Evolutionary conservation across 2,113 vertebrate genomes (phyloP), one percentile per base, ranked within the genome.

Genomic region (Leuciscus idus): DNA sequence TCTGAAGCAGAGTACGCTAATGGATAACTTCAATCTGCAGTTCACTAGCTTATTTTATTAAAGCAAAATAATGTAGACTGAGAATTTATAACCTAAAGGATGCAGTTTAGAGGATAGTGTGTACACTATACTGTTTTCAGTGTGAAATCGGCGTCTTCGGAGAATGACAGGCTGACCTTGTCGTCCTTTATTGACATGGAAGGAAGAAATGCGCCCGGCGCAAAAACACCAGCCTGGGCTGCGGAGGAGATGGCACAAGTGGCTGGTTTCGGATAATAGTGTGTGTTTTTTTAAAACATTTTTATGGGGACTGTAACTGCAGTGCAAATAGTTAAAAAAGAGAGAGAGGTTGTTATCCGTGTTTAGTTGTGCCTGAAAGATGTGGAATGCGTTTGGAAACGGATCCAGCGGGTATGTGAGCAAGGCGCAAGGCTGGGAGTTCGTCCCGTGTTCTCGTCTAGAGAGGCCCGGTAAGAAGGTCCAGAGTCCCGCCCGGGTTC

Each of bases 361-460:
- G n/a, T 85, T 39, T 43, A 6, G 74, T 87, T 87, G 46, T 72
- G 81, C 30, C 50, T 64, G 76, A 90, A 72, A 84, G 43, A 93
- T 91, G 89, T 95, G 91, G 93, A 94, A 89, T 89, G 93, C 89
- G 72, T 93, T 90, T 88, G 87, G 91, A 90, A 95, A 96, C 84
- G 94, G 93, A 61, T 90, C 86, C 0, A 91, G 93, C 76, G 90
- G 91, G 12, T 90, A 89, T 55, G 92, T 92, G 83, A 92, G 93
- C 85, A 92, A 94, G 68, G 91, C 90, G 66, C 91, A 92, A 87
- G 89, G 93, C 87, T 94, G 93, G 93, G 90, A 95, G 91, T 94
- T 93, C 81, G 90, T 94, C 78, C 92, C 92, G 15, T 88, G 90
- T 76, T 86, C 91, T 88, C 83, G 92, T 89, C 84, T 88, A 81